Conservation (phyloP, 2,797 vertebrate genomes). For the Phataginus tetradactyla region DNA sequence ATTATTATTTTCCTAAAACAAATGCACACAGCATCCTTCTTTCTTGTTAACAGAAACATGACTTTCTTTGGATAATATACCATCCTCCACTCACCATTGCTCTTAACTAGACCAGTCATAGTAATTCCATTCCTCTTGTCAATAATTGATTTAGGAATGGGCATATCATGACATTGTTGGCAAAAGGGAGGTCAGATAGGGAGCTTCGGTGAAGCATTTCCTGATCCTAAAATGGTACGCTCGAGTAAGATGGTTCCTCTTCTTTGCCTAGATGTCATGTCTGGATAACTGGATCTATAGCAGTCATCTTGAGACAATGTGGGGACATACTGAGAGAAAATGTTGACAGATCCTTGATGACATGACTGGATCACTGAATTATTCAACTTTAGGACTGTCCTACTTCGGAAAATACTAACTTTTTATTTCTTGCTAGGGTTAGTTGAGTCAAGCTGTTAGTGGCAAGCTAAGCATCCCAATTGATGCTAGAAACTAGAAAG, state of each 20-base stretch:
- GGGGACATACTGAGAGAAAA: background rate
- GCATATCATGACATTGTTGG: background rate
- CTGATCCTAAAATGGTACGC: background rate
- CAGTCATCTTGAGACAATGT: background rate
- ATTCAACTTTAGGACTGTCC: background rate
- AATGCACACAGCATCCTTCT: background rate
- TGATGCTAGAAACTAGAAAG: background rate
- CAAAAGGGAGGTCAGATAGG: background rate
- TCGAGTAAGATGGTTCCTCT: background rate
- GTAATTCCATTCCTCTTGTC: background rate
- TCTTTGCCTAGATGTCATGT: background rate
- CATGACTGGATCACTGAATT: background rate
- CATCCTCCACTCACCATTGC: background rate
- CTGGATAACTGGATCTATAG: background rate
- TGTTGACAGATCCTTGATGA: background rate
- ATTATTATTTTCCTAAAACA: background rate
- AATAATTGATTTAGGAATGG: background rate
- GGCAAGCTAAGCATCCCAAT: background rate
- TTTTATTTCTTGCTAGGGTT: background rate
- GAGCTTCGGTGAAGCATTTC: background rate
- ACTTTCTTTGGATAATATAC: background rate
- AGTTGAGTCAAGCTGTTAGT: background rate
- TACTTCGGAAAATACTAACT: background rate
- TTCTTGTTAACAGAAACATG: background rate
- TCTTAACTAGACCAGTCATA: background rate